Conservation (phyloP, 2,113 vertebrate species). For the Genyomyrus donnyi region DNA sequence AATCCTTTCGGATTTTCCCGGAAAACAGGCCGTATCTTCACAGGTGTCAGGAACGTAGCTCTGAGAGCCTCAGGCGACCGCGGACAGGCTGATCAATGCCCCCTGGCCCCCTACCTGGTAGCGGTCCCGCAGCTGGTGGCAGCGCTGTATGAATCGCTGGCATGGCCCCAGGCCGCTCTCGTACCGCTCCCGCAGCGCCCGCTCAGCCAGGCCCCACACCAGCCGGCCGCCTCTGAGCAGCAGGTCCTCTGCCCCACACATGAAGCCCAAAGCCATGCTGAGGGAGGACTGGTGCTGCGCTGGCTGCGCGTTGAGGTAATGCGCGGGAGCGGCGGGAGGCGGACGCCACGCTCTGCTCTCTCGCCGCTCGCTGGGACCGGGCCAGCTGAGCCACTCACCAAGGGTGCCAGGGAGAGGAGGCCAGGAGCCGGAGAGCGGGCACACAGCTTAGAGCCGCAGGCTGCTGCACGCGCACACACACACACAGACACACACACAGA, state of each 20-base stretch:
- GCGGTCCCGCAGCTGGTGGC: slow-evolving; percentile 76
- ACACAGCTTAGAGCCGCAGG: slow-evolving; percentile 25
- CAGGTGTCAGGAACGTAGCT: background rate
- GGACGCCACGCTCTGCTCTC: slow-evolving; percentile 57
- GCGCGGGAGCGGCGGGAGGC: slow-evolving; percentile 50
- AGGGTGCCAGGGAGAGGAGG: slow-evolving; percentile 49
- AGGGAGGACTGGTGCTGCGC: background rate
- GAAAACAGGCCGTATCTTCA: background rate
- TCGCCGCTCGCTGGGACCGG: slow-evolving; percentile 63
- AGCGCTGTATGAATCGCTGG: slow-evolving; percentile 72
- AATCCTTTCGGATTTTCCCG: background rate
- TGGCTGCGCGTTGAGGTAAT: slow-evolving; percentile 46
- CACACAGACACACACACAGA: background rate
- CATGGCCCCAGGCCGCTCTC: slow-evolving; percentile 70
- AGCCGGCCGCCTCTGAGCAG: slow-evolving; percentile 76
- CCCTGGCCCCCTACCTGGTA: slow-evolving; percentile 74
- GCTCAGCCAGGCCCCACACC: slow-evolving; percentile 76
- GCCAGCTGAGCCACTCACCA: slow-evolving; percentile 63
- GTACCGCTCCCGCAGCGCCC: slow-evolving; percentile 78
- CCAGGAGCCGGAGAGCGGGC: slow-evolving; percentile 40
- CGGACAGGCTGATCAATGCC: background rate
- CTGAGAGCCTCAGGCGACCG: background rate
- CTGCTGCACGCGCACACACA: slow-evolving; percentile 15
- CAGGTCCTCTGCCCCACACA: slow-evolving; percentile 80
- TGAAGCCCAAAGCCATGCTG: slow-evolving; percentile 73